Base-by-base conservation (phyloP, 2,797 vertebrate species). In the Fundulus diaphanus region DNA sequence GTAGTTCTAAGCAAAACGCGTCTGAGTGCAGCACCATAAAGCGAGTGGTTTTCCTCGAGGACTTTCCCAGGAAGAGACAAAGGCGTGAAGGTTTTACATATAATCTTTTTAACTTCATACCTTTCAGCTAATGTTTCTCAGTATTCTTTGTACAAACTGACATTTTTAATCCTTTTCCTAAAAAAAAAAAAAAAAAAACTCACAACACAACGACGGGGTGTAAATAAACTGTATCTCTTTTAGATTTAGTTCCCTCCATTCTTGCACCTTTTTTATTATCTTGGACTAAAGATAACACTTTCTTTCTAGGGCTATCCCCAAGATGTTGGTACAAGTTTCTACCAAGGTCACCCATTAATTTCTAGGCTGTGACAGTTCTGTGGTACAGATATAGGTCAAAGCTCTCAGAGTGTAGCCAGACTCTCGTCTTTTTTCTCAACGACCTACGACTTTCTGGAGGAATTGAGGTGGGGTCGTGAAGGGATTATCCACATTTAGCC, bases 301-400 rank as follows among this genome's bases (percentile, higher is more conserved):
- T 87, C 82, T 92, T 93, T 93, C 86, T 90, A 92, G 90, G 89
- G 87, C 92, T 91, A 86, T 92, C 86, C 90, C 92, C 91, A 81
- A 89, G 88, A 81, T 77, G 78, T 85, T 79, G 81, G 69, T 87
- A 63, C 12, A 66, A 75, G 70, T 85, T 89, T 86, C 85, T 81
- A 79, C 90, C 91, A 92, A 93, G 92, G 92, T 93, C 88, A 83
- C 37, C 80, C 87, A 92, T 93, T 87, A 85, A 90, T 92, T 93
- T 80, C 85, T 63, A 71, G 68, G 79, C 78, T 74, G 82, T 93
- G 92, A 93, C 93, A 92, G 90, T 90, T 94, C 89, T 88, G 92
- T 91, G 91, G 86, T 91, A 85, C 56, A 87, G 87, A 93, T 94
- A 65, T 93, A 86, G 92, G 92, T 91, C 92, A 92, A 71, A 83